A percentile compares a stretch with the other conserved stretches of the same genome.
Evolutionary conservation across 2,888 invertebrate genomes (phyloP).

Genomic region (Troides helena): DNA sequence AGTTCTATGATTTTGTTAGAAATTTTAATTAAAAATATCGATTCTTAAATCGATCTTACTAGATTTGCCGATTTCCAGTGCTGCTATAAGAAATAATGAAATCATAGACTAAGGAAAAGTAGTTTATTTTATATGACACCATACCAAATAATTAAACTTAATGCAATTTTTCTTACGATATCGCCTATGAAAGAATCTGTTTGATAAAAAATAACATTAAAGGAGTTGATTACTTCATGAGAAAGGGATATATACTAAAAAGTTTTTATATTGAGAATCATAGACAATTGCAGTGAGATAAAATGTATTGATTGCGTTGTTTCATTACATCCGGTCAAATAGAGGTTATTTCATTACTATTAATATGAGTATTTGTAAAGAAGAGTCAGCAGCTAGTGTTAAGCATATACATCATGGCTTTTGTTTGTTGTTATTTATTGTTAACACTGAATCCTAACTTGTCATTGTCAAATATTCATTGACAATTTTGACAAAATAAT

Average conservation of each 20-base stretch:
- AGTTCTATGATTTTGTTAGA: no score
- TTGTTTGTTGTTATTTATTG: constrained; percentile 26
- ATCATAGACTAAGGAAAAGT: constrained; percentile 17
- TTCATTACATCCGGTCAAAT: constrained; percentile 42
- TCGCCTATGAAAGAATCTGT: neutral
- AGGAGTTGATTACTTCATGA: no score
- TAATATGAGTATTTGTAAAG: neutral
- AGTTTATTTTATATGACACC: constrained; percentile 4
- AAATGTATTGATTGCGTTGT: constrained; percentile 41
- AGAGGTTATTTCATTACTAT: constrained; percentile 37
- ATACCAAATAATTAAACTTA: neutral
- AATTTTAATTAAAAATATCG: neutral
- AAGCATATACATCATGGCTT: neutral
- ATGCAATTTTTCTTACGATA: neutral
- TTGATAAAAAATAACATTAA: no score
- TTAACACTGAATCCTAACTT: constrained; percentile 28
- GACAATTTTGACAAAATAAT: constrained; percentile 41
- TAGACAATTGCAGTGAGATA: constrained; percentile 32
- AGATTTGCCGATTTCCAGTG: constrained; percentile 20
- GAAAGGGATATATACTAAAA: neutral
- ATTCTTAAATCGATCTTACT: constrained; percentile 5
- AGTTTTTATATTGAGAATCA: constrained; percentile 10
- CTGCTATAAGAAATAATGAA: constrained; percentile 26
- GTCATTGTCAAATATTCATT: constrained; percentile 42
- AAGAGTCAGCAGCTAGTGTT: neutral